Percentiles rank a stretch among this genome's conserved stretches.
phyloP scores from a whole-genome alignment of 2,888 invertebrate genomes.

The Zele albiditarsus region DNA sequence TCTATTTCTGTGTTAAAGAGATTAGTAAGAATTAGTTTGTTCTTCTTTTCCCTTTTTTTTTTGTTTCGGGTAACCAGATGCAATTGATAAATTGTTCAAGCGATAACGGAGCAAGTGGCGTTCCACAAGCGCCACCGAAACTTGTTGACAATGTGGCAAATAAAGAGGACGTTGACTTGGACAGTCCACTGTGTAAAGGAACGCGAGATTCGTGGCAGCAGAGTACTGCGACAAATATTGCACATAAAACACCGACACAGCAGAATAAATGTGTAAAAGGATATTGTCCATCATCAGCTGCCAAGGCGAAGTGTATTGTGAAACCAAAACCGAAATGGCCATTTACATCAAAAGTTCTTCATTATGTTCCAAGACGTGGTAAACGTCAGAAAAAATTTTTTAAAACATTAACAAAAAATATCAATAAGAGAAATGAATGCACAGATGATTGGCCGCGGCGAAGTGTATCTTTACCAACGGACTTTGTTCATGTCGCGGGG shows the following conservation, averaged over 20 bases:
- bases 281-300: not conserved
- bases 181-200: not conserved
- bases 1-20: not conserved
- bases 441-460: constrained; percentile 48
- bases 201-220: constrained; percentile 23
- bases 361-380: constrained; percentile 58
- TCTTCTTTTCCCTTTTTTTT: not conserved
- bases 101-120: not conserved
- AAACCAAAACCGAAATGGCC: constrained; percentile 51
- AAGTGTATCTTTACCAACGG: constrained; percentile 60
- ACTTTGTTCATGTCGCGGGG: constrained; percentile 68
- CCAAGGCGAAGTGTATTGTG: constrained; percentile 26
- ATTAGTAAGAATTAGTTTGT: not conserved
- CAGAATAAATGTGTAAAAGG: not conserved
- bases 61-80: constrained; percentile 4
- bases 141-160: constrained; percentile 19
- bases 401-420: constrained; percentile 31
- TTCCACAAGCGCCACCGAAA: constrained; percentile 11
- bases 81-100: not conserved
- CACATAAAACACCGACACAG: not conserved
- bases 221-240: constrained; percentile 5
- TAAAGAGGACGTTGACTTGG: constrained; percentile 39
- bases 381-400: constrained; percentile 48
- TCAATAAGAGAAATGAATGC: constrained; percentile 29
- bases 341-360: constrained; percentile 61